phyloP scores from a whole-genome alignment of 2,113 vertebrate genomes.

The Gymnogyps californianus region DNA sequence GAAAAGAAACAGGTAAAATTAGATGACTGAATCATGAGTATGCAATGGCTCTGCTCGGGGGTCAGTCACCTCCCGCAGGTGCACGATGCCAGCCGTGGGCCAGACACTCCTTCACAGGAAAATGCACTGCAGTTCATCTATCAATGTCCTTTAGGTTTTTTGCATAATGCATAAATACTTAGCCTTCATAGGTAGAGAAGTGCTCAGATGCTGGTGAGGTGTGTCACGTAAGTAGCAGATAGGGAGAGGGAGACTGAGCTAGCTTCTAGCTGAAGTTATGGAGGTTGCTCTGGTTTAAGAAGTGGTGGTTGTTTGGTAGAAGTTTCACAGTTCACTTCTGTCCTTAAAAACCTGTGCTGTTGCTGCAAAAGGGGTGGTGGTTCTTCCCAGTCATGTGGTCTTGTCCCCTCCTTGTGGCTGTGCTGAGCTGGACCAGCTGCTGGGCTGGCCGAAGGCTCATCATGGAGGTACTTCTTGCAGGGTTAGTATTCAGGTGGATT shows the following conservation, averaged over 20 bases:
- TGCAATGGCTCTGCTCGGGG: neutral
- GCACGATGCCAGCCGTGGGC: accelerated
- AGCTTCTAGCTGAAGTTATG: neutral
- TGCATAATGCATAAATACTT: neutral
- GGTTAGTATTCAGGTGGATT: neutral
- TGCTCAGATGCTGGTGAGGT: neutral
- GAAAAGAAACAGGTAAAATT: neutral
- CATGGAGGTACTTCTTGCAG: neutral
- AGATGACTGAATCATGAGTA: accelerated
- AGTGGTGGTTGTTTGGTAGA: neutral
- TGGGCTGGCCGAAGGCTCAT: neutral
- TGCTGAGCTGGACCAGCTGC: neutral
- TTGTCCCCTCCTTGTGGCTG: neutral
- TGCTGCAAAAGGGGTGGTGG: neutral
- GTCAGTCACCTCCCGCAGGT: neutral
- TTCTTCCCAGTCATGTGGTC: neutral
- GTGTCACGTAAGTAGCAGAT: neutral
- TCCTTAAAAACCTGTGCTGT: neutral
- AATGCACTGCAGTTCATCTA: neutral
- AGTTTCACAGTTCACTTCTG: neutral
- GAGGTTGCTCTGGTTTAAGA: neutral
- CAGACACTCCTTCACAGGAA: neutral
- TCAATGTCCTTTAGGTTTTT: neutral
- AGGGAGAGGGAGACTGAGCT: neutral
- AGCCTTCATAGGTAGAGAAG: neutral